Conservation (phyloP, 2,888 invertebrate genomes). For the Cosmia trapezina region DNA sequence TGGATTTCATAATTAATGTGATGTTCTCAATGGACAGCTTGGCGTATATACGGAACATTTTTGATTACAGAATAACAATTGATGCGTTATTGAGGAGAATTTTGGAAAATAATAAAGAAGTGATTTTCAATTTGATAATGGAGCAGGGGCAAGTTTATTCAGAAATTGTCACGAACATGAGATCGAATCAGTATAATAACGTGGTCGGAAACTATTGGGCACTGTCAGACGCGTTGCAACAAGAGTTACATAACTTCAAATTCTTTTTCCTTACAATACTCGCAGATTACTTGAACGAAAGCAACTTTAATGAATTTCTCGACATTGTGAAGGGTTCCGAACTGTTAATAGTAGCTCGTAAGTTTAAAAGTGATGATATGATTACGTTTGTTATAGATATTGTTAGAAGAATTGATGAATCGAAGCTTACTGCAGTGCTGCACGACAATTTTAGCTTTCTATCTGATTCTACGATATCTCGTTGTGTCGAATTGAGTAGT, state of each 20-base stretch:
- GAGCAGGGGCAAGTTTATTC: background rate
- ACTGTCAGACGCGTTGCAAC: background rate
- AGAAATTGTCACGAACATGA: background rate
- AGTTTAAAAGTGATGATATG: background rate
- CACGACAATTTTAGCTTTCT: background rate
- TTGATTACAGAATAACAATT: slow-evolving; percentile 3
- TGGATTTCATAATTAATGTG: slow-evolving; percentile 6
- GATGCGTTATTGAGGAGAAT: background rate
- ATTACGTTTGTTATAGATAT: background rate
- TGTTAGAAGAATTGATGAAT: background rate
- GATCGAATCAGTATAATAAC: background rate
- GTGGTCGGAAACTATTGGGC: background rate
- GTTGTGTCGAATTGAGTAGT: background rate
- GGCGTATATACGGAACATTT: background rate
- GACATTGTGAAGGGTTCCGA: background rate
- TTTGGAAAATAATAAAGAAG: background rate
- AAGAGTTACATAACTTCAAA: background rate
- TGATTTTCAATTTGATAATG: background rate
- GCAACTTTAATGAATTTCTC: background rate
- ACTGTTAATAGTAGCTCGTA: background rate
- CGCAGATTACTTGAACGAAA: background rate
- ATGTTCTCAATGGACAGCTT: background rate
- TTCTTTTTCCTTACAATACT: background rate
- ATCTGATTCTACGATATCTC: background rate
- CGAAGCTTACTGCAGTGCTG: background rate